Conservation (phyloP, 1,140 invertebrate species). For the Atta cephalotes region DNA sequence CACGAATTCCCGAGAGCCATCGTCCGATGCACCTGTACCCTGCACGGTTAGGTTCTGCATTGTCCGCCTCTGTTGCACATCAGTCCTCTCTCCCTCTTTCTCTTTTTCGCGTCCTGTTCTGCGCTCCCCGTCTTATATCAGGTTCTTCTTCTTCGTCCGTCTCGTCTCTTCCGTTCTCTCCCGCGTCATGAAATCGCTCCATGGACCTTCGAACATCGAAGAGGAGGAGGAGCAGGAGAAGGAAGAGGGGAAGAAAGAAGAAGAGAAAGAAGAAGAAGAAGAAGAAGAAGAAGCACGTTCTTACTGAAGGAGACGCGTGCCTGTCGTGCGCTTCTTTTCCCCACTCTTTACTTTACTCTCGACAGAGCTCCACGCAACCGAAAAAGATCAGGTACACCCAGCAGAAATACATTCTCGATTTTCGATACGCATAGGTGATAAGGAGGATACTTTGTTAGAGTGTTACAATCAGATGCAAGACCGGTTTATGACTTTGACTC, state of each 20-base stretch:
- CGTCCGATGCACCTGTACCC: conserved; percentile 75
- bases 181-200: conserved; percentile 67
- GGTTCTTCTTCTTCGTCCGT: conserved; percentile 58
- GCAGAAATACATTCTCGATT: conserved; percentile 57
- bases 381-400: conserved; percentile 56
- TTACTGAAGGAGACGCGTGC: conserved; percentile 73
- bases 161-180: conserved; percentile 55
- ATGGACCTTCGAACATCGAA: conserved; percentile 60
- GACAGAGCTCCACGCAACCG: conserved; percentile 25
- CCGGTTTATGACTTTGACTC: conserved; percentile 31
- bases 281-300: conserved; percentile 59
- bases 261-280: conserved; percentile 4
- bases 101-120: background rate
- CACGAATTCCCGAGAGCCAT: conserved; percentile 76
- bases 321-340: conserved; percentile 75
- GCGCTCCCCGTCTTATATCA: conserved; percentile 56
- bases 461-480: conserved; percentile 13
- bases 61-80: conserved; percentile 69
- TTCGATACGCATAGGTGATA: conserved; percentile 58
- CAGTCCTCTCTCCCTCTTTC: conserved; percentile 32
- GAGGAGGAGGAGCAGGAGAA: background rate
- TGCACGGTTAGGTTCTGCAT: conserved; percentile 74
- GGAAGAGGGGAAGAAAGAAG: too few relatives aligned
- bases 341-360: conserved; percentile 44
- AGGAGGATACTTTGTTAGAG: conserved; percentile 46